A percentile compares a stretch with the other conserved stretches of the same genome.
Conservation (phyloP, 64 coral and sea anemone species). For the Astreopora myriophthalma region DNA sequence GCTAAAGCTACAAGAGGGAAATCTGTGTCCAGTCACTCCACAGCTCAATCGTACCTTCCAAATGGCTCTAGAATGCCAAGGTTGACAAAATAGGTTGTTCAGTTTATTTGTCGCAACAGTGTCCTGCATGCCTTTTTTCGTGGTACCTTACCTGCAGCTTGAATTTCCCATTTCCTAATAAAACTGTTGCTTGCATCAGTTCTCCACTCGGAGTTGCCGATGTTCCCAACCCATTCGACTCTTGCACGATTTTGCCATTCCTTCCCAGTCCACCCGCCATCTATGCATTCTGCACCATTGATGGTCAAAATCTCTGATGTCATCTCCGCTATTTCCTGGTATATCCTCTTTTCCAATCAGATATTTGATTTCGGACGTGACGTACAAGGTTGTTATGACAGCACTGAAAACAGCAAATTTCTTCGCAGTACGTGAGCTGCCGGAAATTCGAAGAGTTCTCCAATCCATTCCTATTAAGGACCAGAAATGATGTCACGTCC, state of each 20-base stretch:
- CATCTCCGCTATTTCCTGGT: not conserved
- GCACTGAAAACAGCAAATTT: not conserved
- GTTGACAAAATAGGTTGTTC: not conserved
- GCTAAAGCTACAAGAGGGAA: too few species aligned
- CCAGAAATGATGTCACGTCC: too few species aligned
- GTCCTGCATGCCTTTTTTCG: not conserved
- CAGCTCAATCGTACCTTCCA: too few species aligned
- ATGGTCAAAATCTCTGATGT: not conserved
- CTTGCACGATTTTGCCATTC: slow-evolving; percentile 50
- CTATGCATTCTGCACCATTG: slow-evolving; percentile 79
- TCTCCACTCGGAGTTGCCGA: slow-evolving; percentile 52
- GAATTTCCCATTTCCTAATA: slow-evolving; percentile 61
- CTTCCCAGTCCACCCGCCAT: slow-evolving; percentile 81
- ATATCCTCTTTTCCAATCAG: not conserved
- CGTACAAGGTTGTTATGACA: not conserved
- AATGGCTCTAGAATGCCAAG: too few species aligned
- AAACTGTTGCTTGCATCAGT: slow-evolving; percentile 71
- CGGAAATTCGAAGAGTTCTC: not conserved
- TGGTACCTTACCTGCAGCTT: slow-evolving; percentile 48
- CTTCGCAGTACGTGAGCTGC: not conserved
- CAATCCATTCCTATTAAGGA: too few species aligned
- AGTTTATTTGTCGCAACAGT: not conserved
- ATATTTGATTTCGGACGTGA: not conserved
- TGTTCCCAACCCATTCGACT: slow-evolving; percentile 58
- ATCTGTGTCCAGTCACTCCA: too few species aligned